Evolutionary conservation across 2,797 vertebrate genomes (phyloP), one percentile per base, ranked within the genome.

Genomic region (Trachops cirrhosus): DNA sequence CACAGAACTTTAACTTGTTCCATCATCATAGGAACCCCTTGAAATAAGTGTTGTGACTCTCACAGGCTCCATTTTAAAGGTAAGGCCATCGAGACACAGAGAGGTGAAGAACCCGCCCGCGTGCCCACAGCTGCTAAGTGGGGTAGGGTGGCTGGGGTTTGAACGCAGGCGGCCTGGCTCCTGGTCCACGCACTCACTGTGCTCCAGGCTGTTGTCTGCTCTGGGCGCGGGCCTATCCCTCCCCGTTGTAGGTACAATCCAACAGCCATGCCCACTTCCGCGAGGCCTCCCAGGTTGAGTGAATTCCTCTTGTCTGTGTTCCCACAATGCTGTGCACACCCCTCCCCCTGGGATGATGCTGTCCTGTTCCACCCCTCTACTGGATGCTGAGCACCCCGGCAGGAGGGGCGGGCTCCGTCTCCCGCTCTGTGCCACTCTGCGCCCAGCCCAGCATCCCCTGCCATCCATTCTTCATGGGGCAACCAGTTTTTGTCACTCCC

Each of bases 21-120:
- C 26, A 37, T 64, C 52, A 37, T 83, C 46, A 54, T 77, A 67
- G 93, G 92, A 96, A 7, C 68, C 24, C 52, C 41, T 88, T 54
- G 70, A 89, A 73, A 48, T 59, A 74, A 85, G 52, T 34, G 10
- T 18, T 32, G 52, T 77, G 48, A 62, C 29, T 44, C 37, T 91
- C 46, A n/a, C 22, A n/a, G 1, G 46, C 46, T 64, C 54, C 19
- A 34, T 15, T 50, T 79, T 52, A 83, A 75, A 82, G 64, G 50
- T 21, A 86, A 83, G 91, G 77, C 21, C 41, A 7, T 9, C 0
- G 29, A 70, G 54, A 11, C n/a, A 29, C 62, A 77, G 14, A 67
- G 32, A 57, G 14, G 67, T 12, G 32, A 54, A 46, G 5, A 22
- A 44, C 10, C n/a, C 46, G 68, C n/a, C 21, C 8, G 0, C 3